These are phyloP conservation scores for Sminthurinus signatus DNA, from an alignment of 1,140 invertebrate genomes.

Conservation along the genomic window DNA sequence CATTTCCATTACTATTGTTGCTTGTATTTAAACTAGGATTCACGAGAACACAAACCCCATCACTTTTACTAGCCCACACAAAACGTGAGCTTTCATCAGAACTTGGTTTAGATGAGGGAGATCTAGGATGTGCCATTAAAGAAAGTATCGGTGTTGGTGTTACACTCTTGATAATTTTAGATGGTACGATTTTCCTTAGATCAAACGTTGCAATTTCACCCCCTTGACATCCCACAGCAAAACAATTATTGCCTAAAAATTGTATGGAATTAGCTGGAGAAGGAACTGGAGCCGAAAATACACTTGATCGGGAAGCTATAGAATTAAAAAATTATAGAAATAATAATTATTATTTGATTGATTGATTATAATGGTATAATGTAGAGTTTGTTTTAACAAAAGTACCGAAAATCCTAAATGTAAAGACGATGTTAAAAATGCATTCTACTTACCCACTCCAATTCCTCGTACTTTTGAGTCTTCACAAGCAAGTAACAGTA, in stretches of 20 bases:
- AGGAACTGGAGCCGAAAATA: slow-evolving; percentile 46
- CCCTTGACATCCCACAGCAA: slow-evolving; percentile 50
- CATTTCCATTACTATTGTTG: no score
- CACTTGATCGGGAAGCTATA: slow-evolving; percentile 50
- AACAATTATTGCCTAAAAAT: slow-evolving; percentile 45
- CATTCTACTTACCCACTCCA: slow-evolving; percentile 49
- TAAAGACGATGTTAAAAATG: no score
- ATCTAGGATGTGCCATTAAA: slow-evolving; percentile 33
- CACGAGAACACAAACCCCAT: slow-evolving; percentile 27
- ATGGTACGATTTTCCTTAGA: slow-evolving; percentile 22
- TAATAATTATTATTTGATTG: no score
- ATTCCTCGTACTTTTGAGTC: slow-evolving; percentile 53
- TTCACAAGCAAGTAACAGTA: slow-evolving; percentile 59
- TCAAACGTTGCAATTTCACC: slow-evolving; percentile 48
- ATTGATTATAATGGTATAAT: no score
- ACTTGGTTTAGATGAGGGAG: slow-evolving; percentile 24
- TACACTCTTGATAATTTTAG: slow-evolving; percentile 18
- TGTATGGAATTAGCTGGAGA: slow-evolving; percentile 52
- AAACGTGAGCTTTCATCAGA: slow-evolving; percentile 27
- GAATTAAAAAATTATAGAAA: no score
- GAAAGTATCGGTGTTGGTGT: slow-evolving; percentile 31
- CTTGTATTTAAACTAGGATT: slow-evolving; percentile 27
- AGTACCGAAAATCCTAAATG: no score
- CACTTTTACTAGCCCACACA: slow-evolving; percentile 35
- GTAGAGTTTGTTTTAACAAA: no score